phyloP scores from a whole-genome alignment of 2,113 vertebrate species.

The Cromileptes altivelis region DNA sequence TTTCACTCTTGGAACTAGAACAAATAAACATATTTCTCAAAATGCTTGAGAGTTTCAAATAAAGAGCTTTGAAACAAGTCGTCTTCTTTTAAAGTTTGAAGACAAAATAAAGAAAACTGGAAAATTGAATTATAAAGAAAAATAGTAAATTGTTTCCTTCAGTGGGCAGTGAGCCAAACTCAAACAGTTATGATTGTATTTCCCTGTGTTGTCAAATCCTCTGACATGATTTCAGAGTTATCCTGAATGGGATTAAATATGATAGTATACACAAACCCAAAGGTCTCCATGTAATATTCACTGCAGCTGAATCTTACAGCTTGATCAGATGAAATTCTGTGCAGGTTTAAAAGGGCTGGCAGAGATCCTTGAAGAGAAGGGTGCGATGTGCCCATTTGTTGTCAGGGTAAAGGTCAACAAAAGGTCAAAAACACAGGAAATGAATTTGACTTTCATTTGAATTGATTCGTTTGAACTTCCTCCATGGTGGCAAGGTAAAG shows the following conservation, averaged over 20 bases:
- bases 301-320: background rate
- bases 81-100: no score
- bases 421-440: conserved; percentile 17
- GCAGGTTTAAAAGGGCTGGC: background rate
- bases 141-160: background rate
- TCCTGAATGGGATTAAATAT: background rate
- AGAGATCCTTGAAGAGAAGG: background rate
- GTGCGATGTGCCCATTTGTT: background rate
- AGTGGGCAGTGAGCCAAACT: no score
- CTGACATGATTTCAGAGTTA: background rate
- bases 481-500: conserved; percentile 25
- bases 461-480: conserved; percentile 20
- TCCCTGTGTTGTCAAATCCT: background rate
- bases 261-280: background rate
- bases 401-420: background rate
- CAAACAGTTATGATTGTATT: no score
- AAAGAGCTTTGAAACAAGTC: no score
- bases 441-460: conserved; percentile 42
- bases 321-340: conserved; percentile 13
- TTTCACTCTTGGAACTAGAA: no score
- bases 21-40: no score
- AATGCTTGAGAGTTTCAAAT: no score
- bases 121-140: background rate
- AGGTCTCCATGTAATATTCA: background rate
- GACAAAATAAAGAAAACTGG: no score